A percentile compares a stretch with the other conserved stretches of the same genome.
phyloP scores from a whole-genome alignment of 2,888 invertebrate genomes.

The Cheilosia scutellata region DNA sequence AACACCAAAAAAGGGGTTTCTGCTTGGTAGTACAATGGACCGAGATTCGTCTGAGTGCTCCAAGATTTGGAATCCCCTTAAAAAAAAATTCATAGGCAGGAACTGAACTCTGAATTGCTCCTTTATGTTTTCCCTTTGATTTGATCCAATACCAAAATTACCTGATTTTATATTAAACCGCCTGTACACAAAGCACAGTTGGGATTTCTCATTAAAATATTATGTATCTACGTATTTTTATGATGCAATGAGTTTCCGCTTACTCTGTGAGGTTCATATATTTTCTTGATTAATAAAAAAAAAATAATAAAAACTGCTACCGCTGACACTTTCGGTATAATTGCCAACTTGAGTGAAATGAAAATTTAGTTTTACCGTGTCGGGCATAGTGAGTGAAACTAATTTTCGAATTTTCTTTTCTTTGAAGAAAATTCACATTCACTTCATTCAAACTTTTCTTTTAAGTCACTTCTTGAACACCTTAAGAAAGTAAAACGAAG shows the following conservation, averaged over 20 bases:
- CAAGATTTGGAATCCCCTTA: no score
- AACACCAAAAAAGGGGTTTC: no score
- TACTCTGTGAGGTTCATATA: conserved; percentile 1
- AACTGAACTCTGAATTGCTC: conserved; percentile 3
- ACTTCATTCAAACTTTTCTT: neutral
- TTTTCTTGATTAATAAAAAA: conserved; percentile 33
- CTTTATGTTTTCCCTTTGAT: no score
- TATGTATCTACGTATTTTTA: neutral
- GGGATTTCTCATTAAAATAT: conserved; percentile 8
- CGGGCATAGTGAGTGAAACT: conserved; percentile 56
- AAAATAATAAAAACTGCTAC: conserved; percentile 30
- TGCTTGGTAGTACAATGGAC: no score
- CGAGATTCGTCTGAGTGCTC: no score
- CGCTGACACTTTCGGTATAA: conserved; percentile 46
- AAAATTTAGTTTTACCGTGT: conserved; percentile 55
- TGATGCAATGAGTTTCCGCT: conserved; percentile 44
- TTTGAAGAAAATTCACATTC: neutral
- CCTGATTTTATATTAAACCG: neutral
- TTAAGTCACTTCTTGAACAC: neutral
- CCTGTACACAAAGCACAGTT: no score
- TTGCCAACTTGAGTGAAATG: conserved; percentile 7
- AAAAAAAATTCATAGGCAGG: no score
- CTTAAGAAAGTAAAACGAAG: neutral
- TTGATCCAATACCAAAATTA: neutral
- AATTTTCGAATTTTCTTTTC: neutral